Base-by-base conservation (phyloP, 2,888 invertebrate genomes). In the Clepsis dumicolana region DNA sequence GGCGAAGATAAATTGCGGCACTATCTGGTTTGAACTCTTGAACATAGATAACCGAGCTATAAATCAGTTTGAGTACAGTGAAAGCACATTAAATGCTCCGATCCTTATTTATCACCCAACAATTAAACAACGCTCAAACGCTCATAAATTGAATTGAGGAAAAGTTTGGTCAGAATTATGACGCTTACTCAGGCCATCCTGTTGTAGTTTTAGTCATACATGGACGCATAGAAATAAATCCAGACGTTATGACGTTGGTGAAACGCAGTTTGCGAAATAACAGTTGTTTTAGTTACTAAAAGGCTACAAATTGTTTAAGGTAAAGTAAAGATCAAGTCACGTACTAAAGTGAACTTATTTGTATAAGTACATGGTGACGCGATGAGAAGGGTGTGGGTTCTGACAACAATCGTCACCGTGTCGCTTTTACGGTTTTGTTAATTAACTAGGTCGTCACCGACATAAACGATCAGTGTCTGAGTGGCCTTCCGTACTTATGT, bases 1-100 rank as follows among this genome's bases (percentile, higher is more conserved):
- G 66, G 38, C 35, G 29, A 62, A 24, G 62, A 60, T 59, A 65
- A 60, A 69, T 69, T 66, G 57, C 38, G 35, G 18, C 59, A 32
- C 50, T 52, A 62, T 29, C 62, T 41, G 41, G 24, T n/a, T 53
- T 59, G 64, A 64, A 64, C 68, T 59, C 59, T 44, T 59, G 67
- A 63, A 67, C 67, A 63, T 21, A 63, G 63, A 64, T 68, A 68
- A 48, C 63, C 7, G 52, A 41, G 7, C 18, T 16, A 64, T 68
- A 64, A 68, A 68, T 68, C 63, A 64, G 59, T n/a, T 41, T 4
- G 52, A 18, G 53, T 29, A 44, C 63, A 59, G 63, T 52, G 29
- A 44, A 67, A 67, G 48, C 24, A 24, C 35, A 61, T 66, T 66
- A 62, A n/a, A 48, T 32, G 62, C 18, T 27, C 25, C 16, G 32